These are phyloP conservation scores for Eurystomus gularis DNA, from an alignment of 2,113 vertebrate genomes.

Conservation along the genomic window DNA sequence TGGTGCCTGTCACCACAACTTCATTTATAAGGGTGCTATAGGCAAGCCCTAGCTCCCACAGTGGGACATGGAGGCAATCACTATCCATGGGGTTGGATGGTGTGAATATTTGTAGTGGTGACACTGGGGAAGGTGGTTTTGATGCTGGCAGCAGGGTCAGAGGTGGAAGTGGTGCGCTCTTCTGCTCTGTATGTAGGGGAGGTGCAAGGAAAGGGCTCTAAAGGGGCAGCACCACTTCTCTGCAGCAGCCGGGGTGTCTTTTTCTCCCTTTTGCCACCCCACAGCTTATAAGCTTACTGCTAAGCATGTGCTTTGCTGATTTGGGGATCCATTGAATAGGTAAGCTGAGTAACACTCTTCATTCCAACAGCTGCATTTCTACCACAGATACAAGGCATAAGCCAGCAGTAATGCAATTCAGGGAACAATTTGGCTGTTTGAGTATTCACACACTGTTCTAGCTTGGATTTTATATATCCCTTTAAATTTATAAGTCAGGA, in stretches of 20 bases:
- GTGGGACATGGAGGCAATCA: background rate
- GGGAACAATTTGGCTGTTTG: background rate
- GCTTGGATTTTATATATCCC: background rate
- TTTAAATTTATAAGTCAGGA: background rate
- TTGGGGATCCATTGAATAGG: background rate
- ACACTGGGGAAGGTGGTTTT: background rate
- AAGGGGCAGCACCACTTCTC: background rate
- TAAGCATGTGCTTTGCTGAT: background rate
- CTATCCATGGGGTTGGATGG: background rate
- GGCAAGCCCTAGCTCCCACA: background rate
- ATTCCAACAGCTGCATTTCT: background rate
- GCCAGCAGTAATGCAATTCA: background rate
- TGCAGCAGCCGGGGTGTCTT: background rate
- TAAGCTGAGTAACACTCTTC: background rate
- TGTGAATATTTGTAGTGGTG: background rate
- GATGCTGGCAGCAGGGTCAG: background rate
- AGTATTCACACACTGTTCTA: background rate
- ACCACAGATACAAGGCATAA: background rate
- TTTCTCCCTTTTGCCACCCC: background rate
- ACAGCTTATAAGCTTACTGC: fast-evolving
- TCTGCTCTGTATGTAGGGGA: fast-evolving
- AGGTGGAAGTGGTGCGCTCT: background rate
- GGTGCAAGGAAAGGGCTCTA: background rate
- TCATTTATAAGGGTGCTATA: background rate
- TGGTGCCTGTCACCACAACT: no score